Conservation (phyloP, 2,888 invertebrate species). For the Hypercompe scribonia region DNA sequence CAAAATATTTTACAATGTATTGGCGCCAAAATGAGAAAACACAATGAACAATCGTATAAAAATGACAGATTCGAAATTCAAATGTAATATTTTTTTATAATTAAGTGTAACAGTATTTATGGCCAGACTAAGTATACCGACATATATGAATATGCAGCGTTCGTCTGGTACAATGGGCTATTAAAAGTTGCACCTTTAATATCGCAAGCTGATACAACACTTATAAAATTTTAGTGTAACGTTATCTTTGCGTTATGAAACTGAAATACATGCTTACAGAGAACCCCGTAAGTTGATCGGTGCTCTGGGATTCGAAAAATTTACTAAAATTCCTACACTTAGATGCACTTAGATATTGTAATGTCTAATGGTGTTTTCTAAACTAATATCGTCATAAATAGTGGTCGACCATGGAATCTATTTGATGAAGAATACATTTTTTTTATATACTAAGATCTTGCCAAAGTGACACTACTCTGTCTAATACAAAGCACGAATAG, state of each 20-base stretch:
- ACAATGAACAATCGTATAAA: no score
- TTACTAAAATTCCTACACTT: neutral
- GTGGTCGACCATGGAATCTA: neutral
- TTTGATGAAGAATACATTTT: neutral
- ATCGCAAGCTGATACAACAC: constrained; percentile 36
- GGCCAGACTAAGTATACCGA: no score
- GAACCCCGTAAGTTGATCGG: constrained; percentile 15
- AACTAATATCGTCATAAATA: neutral
- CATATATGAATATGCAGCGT: constrained; percentile 20
- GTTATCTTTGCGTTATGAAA: constrained; percentile 31
- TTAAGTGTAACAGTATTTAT: no score
- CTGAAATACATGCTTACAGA: constrained; percentile 32
- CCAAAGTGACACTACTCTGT: no score
- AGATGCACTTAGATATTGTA: neutral
- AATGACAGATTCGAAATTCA: no score
- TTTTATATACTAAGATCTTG: no score
- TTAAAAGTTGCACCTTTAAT: constrained; percentile 49
- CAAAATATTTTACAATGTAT: no score
- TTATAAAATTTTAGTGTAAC: constrained; percentile 51
- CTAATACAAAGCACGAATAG: no score
- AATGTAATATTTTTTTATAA: no score
- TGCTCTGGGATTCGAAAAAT: neutral
- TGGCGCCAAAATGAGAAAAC: no score
- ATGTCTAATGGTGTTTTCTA: neutral
- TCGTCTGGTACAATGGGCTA: constrained; percentile 41